These are phyloP conservation scores for Drosophila kepulauana DNA, from an alignment of 1,140 invertebrate genomes.

Conservation along the genomic window DNA sequence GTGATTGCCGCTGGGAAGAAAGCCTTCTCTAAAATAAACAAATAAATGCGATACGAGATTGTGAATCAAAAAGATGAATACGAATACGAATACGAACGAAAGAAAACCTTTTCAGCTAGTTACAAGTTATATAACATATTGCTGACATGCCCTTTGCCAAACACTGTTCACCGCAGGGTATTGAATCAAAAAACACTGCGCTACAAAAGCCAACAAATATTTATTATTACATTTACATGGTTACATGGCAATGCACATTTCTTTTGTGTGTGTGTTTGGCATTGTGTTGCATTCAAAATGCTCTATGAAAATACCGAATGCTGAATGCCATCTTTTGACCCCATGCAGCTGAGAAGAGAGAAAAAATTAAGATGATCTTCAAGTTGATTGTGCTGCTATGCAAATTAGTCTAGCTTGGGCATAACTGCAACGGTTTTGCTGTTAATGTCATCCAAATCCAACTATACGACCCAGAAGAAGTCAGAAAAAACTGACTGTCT, in stretches of 20 bases:
- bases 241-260: constrained; percentile 57
- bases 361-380: not conserved
- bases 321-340: not conserved
- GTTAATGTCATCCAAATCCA: constrained; percentile 28
- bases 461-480: not conserved
- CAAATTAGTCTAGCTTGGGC: constrained; percentile 33
- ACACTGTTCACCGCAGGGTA: not conserved
- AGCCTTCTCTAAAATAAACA: no score
- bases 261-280: constrained; percentile 35
- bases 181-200: constrained; percentile 22
- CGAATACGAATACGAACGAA: no score
- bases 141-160: not conserved
- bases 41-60: no score
- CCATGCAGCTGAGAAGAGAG: constrained; percentile 17
- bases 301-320: constrained; percentile 18
- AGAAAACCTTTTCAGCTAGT: no score
- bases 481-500: not conserved
- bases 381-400: constrained; percentile 28
- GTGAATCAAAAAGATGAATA: no score
- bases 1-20: no score
- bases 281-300: constrained; percentile 40
- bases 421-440: constrained; percentile 38
- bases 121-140: not conserved
- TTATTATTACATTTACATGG: constrained; percentile 75
- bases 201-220: constrained; percentile 77